Evolutionary conservation across 2,888 invertebrate species (phyloP).

Genomic region (Caenorhabditis angaria): DNA sequence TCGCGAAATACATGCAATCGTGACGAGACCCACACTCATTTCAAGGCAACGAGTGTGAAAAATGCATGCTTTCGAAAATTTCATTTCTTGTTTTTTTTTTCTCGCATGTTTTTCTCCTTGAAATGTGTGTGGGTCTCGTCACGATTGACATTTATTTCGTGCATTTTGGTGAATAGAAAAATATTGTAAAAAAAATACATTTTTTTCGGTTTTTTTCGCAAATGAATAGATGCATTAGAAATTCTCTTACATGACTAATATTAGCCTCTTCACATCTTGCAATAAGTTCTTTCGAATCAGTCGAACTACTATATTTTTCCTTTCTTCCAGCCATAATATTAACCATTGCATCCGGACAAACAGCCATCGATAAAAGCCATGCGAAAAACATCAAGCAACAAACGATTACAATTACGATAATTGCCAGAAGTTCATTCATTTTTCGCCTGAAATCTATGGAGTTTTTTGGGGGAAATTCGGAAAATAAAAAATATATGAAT

Average conservation of each 20-base stretch:
- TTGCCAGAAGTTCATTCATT: slow-evolving; percentile 69
- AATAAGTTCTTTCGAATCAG: slow-evolving; percentile 63
- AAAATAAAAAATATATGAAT: not conserved
- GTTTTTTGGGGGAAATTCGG: not conserved
- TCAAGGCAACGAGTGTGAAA: too few relatives aligned
- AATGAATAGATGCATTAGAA: too few relatives aligned
- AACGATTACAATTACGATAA: slow-evolving; percentile 65
- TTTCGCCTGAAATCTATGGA: slow-evolving; percentile 5
- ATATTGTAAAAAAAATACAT: too few relatives aligned
- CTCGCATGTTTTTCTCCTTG: too few relatives aligned
- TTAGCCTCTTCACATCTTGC: slow-evolving; percentile 47
- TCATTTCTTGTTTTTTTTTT: too few relatives aligned
- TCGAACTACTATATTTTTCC: slow-evolving; percentile 51
- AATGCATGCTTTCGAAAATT: too few relatives aligned
- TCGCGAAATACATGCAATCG: too few relatives aligned
- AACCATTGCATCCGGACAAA: slow-evolving; percentile 68
- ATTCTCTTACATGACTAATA: slow-evolving; percentile 35
- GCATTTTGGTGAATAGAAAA: too few relatives aligned
- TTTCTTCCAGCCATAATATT: slow-evolving; percentile 59
- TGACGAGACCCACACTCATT: too few relatives aligned
- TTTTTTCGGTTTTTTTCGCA: too few relatives aligned
- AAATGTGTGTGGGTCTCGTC: too few relatives aligned
- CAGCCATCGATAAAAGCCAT: slow-evolving; percentile 70
- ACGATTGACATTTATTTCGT: too few relatives aligned
- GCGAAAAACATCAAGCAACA: slow-evolving; percentile 69